Conservation (phyloP, 2,888 invertebrate species). For the Tenthredo notha region DNA sequence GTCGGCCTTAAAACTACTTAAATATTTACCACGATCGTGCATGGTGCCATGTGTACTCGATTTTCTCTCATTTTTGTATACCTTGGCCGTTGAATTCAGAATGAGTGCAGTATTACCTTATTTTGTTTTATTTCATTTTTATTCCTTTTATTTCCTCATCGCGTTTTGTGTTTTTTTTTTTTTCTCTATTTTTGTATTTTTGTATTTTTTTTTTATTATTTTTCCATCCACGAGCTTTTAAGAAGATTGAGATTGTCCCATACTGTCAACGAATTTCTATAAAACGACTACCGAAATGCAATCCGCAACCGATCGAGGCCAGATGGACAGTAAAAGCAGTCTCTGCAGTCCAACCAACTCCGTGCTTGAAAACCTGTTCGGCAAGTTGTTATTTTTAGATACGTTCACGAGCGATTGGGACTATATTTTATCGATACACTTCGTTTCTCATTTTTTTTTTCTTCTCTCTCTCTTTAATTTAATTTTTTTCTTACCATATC, state of each 20-base stretch:
- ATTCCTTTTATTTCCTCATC: not conserved
- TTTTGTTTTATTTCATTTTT: not conserved
- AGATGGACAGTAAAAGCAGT: conserved; percentile 1
- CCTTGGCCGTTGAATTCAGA: not conserved
- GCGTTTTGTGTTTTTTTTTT: not conserved
- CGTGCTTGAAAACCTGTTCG: conserved; percentile 36
- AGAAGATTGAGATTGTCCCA: not conserved
- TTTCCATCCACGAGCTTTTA: not conserved
- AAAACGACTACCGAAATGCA: not conserved
- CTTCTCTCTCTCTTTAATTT: not conserved
- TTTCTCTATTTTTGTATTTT: not conserved
- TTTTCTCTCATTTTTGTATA: not conserved
- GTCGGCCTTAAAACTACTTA: not conserved
- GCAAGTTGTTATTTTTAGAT: conserved; percentile 36
- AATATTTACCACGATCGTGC: not conserved
- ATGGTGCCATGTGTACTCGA: not conserved
- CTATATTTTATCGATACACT: conserved; percentile 21
- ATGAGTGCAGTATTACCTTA: not conserved
- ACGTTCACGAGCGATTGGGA: not conserved
- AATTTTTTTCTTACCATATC: not conserved
- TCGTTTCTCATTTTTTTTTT: not conserved
- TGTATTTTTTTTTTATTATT: not conserved
- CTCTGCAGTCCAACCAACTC: conserved; percentile 11
- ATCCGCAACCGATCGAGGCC: conserved; percentile 26
- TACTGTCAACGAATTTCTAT: not conserved